A percentile compares a stretch with the other conserved stretches of the same genome.
Evolutionary conservation across 2,113 vertebrate species (phyloP).

Genomic region (Zootoca vivipara): DNA sequence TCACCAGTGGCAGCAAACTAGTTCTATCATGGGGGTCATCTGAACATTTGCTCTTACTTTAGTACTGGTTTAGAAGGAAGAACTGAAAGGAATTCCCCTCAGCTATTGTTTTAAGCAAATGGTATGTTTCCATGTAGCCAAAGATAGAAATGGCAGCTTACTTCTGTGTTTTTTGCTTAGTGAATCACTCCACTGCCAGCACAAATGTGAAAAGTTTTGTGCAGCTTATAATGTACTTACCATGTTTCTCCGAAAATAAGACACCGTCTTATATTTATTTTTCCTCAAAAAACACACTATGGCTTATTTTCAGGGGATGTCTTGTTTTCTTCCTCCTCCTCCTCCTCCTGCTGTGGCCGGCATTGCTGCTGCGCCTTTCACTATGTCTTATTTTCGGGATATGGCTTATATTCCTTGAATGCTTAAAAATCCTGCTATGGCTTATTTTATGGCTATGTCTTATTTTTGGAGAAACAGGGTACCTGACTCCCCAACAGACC

Average conservation of each 20-base stretch:
- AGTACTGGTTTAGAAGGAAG: background rate
- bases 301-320: too few relatives aligned
- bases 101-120: background rate
- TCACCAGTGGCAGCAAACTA: background rate
- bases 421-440: too few relatives aligned
- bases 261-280: too few relatives aligned
- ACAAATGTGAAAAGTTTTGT: background rate
- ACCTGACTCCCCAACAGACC: background rate
- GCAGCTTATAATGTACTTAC: background rate
- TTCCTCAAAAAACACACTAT: too few relatives aligned
- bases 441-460: too few relatives aligned
- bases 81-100: background rate
- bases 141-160: background rate
- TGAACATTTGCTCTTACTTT: background rate
- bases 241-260: too few relatives aligned
- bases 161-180: background rate
- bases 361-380: too few relatives aligned
- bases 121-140: background rate
- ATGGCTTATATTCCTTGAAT: too few relatives aligned
- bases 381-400: too few relatives aligned
- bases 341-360: too few relatives aligned
- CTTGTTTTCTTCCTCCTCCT: too few relatives aligned
- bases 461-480: too few relatives aligned
- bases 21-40: background rate
- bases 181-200: background rate